Evolutionary conservation across 2,888 invertebrate species (phyloP), one percentile per base, ranked within the genome.

Genomic region (Dusona sp.): DNA sequence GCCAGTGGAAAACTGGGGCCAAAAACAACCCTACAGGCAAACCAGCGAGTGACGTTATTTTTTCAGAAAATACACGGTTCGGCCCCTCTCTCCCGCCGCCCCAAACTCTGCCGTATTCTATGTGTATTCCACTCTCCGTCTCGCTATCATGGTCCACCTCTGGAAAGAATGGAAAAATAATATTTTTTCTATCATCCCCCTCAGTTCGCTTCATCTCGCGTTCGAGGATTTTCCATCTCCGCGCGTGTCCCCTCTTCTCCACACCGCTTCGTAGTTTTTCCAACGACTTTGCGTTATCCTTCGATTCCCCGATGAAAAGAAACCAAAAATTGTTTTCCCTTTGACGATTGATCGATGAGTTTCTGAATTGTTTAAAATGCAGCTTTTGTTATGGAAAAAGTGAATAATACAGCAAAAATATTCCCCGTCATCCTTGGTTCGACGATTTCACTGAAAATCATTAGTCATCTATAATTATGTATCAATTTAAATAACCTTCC

Each of bases 111-210:
- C 38, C 33, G 22, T 45, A 70, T 29, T 64, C 57, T 64, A 22
- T 64, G 73, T 83, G 51, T 79, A n/a, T 65, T 54, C 68, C 79
- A 51, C 36, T 70, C 81, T 54, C 79, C 74, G 51, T 74, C 79
- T 79, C 70, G 75, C 75, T 85, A 85, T 85, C 85, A 85, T 84
- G 73, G 84, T 83, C 83, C 82, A 83, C 83, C 79, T 79, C 80
- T 90, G 90, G 91, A 94, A 61, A 93, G 93, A 94, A 94, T 94
- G 94, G 92, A 93, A 94, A 94, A 93, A 93, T 92, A 94, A 94
- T 94, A 94, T 93, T 94, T 93, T 93, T 93, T 93, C 90, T 92
- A 92, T 92, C 92, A 90, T 88, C 88, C 86, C 88, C 88, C 57
- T 54, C 68, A 29, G 29, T 73, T 25, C 38, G 75, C 29, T 38